Evolutionary conservation across 92 coral and sea anemone species (phyloP), one percentile per base, ranked within the genome.

Genomic region (Paramuricea clavata): DNA sequence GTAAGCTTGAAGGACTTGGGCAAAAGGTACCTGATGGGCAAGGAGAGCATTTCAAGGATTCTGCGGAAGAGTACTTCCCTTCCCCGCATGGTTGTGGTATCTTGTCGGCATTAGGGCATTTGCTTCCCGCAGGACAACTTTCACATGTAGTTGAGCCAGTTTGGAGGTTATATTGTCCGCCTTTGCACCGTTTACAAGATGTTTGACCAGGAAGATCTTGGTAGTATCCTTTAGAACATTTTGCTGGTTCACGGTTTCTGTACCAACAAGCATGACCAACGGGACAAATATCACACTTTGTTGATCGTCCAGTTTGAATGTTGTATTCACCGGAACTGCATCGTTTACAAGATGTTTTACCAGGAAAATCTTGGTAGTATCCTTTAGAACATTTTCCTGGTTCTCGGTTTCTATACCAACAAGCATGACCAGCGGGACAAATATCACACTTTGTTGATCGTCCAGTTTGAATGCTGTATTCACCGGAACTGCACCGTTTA

Each of bases 271-370:
- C 0, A 62, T 62, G 70, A 62, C 70, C 70, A 10, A 25, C 34
- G 19, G 70, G 70, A 9, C 70, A 62, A 23, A 62, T 25, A 62
- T 62, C 33, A 62, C 70, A 62, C 16, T 62, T 62, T 23, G 70
- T 62, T 0, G 70, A 19, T 23, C 70, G 30, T 21, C 69, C 70
- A 25, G 35, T 62, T 28, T 62, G 1, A 62, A 28, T 7, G 16
- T 8, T 62, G 70, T 62, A 62, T 23, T 62, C 34, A 2, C 70
- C 70, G 34, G 0, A 6, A 5, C 21, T 23, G 19, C 70, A 62
- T 27, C 69, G 15, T 25, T 61, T 61, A 26, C 69, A 61, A 61
- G 12, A 61, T 61, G 6, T 61, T 26, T 61, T 26, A 3, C 69
- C 69, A 3, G 6, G 6, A 6, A 3, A 27, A 13, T 61, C 69